Base-by-base conservation (phyloP, 2,797 vertebrate genomes). In the Acridotheres tristis region DNA sequence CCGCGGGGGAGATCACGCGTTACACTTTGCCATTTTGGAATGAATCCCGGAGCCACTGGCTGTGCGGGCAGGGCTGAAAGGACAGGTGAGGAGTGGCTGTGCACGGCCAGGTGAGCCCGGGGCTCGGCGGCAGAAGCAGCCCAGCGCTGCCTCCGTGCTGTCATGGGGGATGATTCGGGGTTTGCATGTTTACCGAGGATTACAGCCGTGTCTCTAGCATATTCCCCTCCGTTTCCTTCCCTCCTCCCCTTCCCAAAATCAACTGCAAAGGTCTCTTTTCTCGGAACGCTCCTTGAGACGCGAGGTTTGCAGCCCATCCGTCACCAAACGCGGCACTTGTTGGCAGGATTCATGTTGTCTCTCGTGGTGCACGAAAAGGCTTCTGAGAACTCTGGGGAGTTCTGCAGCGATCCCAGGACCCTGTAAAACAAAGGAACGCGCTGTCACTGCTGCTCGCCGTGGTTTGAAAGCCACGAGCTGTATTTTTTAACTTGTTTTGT, bases 321-420 rank as follows among this genome's bases (percentile, higher is more conserved):
- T 99, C 98, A 99, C 99, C 99, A 99, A 47, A 99, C 98, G 3
- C 98, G 98, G 94, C 99, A 99, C 81, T 98, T 98, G 26, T 98
- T 98, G 75, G 97, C 95, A 71, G 99, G 98, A 88, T 99, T 97
- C 99, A 99, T 99, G 94, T 97, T 97, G 93, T 98, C 97, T 34
- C 97, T 97, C 34, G 97, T 97, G 89, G 81, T 97, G 97, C 99
- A 99, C 16, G 97, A 97, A 95, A 99, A 99, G 43, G 98, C 99
- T 97, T 99, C 98, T 89, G 99, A 98, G 96, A 99, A 99, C 96
- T 99, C 99, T 5, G 97, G 98, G 20, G 99, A 99, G 96, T 99
- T 99, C 97, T 99, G 99, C 92, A 99, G 96, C 27, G 99, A 99
- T 54, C 99, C 99, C 34, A 99, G 97, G 51, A 99, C 99, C 98